These are phyloP conservation scores for Arvicanthis niloticus DNA, from an alignment of 2,113 vertebrate species.

Conservation along the genomic window DNA sequence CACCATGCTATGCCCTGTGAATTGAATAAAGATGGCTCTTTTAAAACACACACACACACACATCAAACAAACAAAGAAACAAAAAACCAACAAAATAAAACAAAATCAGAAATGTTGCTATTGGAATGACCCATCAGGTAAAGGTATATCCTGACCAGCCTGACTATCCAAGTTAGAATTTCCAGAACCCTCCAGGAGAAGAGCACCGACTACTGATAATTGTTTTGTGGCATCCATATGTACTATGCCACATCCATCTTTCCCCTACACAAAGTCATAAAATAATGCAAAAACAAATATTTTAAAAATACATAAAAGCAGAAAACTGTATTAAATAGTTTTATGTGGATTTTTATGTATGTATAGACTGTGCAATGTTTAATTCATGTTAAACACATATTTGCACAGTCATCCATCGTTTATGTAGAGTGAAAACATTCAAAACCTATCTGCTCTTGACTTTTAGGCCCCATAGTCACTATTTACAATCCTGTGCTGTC, in stretches of 20 bases:
- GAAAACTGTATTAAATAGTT: neutral
- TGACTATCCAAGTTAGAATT: neutral
- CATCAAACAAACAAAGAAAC: neutral
- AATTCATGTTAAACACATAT: neutral
- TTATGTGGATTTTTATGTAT: neutral
- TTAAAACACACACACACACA: neutral
- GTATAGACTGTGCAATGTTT: neutral
- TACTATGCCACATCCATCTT: neutral
- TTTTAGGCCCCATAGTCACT: neutral
- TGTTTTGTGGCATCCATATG: neutral
- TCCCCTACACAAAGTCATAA: neutral
- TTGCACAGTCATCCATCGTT: neutral
- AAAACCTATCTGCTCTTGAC: fast-evolving
- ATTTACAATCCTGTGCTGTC: neutral
- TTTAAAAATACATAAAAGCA: neutral
- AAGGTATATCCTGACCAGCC: neutral
- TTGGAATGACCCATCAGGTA: neutral
- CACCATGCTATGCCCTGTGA: neutral
- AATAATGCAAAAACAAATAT: neutral
- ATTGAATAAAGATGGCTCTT: neutral
- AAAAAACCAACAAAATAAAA: neutral
- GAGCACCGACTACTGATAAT: neutral
- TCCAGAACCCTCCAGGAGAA: neutral
- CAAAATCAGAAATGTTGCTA: too few relatives aligned
- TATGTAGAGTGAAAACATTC: neutral